These are phyloP conservation scores for Athripsodes cinereus DNA, from an alignment of 2,888 invertebrate species.

Conservation along the genomic window DNA sequence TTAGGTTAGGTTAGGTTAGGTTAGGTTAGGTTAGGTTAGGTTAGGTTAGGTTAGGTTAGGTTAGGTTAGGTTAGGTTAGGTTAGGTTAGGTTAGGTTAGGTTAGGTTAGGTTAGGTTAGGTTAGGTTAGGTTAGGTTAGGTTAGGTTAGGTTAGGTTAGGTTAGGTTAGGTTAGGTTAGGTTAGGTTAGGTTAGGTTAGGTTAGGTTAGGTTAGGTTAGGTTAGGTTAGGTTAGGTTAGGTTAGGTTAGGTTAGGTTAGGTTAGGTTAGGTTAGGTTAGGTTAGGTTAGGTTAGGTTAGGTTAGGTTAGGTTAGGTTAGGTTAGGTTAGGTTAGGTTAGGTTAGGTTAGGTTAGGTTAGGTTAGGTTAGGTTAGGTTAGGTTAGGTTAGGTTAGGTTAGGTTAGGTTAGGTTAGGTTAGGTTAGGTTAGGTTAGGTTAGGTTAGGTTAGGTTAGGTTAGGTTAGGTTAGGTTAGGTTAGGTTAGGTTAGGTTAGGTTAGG, in stretches of 20 bases:
- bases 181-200: slow-evolving; percentile 29
- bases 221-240: slow-evolving; percentile 28
- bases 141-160: slow-evolving; percentile 27
- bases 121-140: slow-evolving; percentile 26
- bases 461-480: slow-evolving; percentile 29
- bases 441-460: slow-evolving; percentile 28
- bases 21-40: slow-evolving; percentile 27
- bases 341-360: slow-evolving; percentile 16
- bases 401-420: slow-evolving; percentile 27
- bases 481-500: slow-evolving; percentile 30
- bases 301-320: slow-evolving; percentile 28
- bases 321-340: slow-evolving; percentile 25
- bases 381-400: slow-evolving; percentile 24
- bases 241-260: slow-evolving; percentile 28
- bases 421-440: slow-evolving; percentile 29
- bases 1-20: slow-evolving; percentile 24
- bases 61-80: slow-evolving; percentile 24
- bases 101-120: slow-evolving; percentile 27
- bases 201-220: slow-evolving; percentile 29
- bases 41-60: slow-evolving; percentile 29
- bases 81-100: slow-evolving; percentile 26
- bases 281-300: slow-evolving; percentile 28
- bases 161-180: slow-evolving; percentile 28
- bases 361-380: slow-evolving; percentile 24
- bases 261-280: slow-evolving; percentile 28